Conservation (phyloP, 1,140 invertebrate genomes). For the Eciton burchellii region DNA sequence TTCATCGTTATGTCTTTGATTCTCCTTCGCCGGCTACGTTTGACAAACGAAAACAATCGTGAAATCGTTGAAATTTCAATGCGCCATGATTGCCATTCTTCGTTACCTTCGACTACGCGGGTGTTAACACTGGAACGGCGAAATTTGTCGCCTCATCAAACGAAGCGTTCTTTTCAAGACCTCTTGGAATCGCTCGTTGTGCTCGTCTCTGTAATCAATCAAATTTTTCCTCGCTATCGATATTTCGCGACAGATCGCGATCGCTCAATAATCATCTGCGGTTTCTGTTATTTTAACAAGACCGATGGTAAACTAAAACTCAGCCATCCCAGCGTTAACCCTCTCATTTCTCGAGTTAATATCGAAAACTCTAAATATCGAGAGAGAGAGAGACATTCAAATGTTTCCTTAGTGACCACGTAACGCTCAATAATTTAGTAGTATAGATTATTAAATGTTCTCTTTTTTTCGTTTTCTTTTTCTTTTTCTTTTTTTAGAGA, state of each 20-base stretch:
- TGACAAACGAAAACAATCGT: not conserved
- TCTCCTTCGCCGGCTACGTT: not conserved
- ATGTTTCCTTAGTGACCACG: constrained; percentile 27
- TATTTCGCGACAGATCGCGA: not conserved
- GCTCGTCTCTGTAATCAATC: not conserved
- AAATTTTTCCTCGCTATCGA: not conserved
- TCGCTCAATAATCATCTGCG: not conserved
- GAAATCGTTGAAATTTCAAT: constrained; percentile 22
- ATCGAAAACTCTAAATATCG: constrained; percentile 14
- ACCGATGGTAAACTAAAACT: constrained; percentile 1
- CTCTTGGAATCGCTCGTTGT: not conserved
- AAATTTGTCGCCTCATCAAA: constrained; percentile 8
- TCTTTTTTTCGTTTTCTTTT: no score
- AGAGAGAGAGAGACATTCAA: constrained; percentile 40
- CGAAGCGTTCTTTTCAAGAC: not conserved
- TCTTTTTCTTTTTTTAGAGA: constrained; percentile 8
- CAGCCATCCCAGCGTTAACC: constrained; percentile 27
- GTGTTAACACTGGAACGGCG: constrained; percentile 38
- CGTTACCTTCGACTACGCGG: constrained; percentile 39
- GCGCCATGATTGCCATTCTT: constrained; percentile 44
- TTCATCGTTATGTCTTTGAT: constrained; percentile 11
- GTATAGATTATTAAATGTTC: constrained; percentile 22
- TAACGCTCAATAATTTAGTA: constrained; percentile 33
- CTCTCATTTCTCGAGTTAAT: constrained; percentile 29
- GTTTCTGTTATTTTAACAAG: not conserved